Percentiles rank a stretch among this genome's conserved stretches.
phyloP scores from a whole-genome alignment of 2,113 vertebrate genomes.

The Reinhardtius hippoglossoides region DNA sequence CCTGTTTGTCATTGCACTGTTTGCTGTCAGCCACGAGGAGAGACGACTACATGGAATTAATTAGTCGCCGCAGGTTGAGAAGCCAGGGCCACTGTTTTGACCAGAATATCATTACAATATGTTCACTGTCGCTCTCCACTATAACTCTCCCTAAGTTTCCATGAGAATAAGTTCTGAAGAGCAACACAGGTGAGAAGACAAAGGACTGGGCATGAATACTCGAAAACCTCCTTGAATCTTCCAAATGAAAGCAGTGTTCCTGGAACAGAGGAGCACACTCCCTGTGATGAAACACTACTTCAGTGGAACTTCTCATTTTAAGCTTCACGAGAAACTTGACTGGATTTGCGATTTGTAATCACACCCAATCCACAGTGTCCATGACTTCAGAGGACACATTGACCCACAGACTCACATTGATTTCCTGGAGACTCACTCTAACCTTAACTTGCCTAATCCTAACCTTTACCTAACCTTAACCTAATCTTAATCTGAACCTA shows the following conservation, averaged over 20 bases:
- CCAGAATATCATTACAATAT: conserved; percentile 20
- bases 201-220: conserved; percentile 17
- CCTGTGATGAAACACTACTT: conserved; percentile 56
- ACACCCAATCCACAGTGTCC: neutral
- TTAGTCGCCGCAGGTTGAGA: conserved; percentile 37
- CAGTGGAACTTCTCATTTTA: conserved; percentile 45
- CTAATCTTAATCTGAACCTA: neutral
- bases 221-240: conserved; percentile 11
- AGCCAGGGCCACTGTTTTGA: conserved; percentile 12
- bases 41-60: conserved; percentile 32
- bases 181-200: conserved; percentile 16
- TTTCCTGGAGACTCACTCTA: no score
- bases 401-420: no score
- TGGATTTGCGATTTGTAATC: conserved; percentile 25
- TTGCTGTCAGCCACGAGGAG: conserved; percentile 29
- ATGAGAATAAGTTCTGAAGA: conserved; percentile 3
- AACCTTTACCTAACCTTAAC: no score
- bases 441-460: no score
- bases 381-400: no score
- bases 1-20: conserved; percentile 44
- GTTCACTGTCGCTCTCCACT: conserved; percentile 18
- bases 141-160: conserved; percentile 33
- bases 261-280: conserved; percentile 29
- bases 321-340: conserved; percentile 42
- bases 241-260: conserved; percentile 22